Evolutionary conservation across 2,113 vertebrate species (phyloP).

Genomic region (Gobiocypris rarus): DNA sequence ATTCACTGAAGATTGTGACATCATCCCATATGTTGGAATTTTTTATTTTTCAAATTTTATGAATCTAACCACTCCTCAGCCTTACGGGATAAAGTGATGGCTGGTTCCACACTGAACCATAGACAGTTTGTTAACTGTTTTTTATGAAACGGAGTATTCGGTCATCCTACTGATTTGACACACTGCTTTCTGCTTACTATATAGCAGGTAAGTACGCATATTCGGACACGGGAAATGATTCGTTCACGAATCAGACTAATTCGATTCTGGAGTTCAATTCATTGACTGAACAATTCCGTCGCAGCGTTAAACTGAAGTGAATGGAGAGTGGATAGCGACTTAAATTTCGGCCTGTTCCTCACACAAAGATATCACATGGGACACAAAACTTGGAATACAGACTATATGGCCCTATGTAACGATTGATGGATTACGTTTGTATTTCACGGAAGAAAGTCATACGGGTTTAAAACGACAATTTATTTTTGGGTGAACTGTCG

Average conservation of each 20-base stretch:
- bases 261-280: not conserved
- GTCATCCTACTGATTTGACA: not conserved
- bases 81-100: not conserved
- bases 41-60: not conserved
- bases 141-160: not conserved
- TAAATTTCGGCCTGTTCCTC: not conserved
- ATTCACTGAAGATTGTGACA: not conserved
- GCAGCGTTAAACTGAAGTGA: not conserved
- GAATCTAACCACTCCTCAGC: not conserved
- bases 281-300: not conserved
- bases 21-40: not conserved
- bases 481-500: not conserved
- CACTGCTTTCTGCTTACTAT: not conserved
- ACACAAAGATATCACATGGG: not conserved
- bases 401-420: not conserved
- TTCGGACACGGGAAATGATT: not conserved
- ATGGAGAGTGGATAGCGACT: not conserved
- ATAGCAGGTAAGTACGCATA: not conserved
- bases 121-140: not conserved
- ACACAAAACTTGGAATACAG: not conserved
- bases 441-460: not conserved
- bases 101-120: not conserved
- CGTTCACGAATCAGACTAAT: not conserved
- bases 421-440: not conserved
- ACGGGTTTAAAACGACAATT: not conserved